Conservation (phyloP, 2,797 vertebrate genomes). For the Adelosebastes latens region DNA sequence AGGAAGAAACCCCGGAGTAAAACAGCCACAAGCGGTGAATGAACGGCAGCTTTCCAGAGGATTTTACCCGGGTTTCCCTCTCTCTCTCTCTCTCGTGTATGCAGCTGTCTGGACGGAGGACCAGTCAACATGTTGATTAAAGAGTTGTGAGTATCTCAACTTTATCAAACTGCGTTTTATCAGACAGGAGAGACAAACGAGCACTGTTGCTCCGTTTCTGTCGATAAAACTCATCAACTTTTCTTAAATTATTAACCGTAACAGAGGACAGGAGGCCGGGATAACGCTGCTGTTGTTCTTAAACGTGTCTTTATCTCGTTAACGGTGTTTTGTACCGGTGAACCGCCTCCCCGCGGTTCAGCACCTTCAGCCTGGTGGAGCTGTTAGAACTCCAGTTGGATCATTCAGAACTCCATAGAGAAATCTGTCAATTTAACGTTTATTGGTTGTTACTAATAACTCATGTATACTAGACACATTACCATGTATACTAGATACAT, state of each 20-base stretch:
- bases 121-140: slow-evolving; percentile 76
- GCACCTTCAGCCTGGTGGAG: too few species aligned
- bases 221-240: neutral
- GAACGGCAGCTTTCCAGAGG: neutral
- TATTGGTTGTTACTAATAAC: too few species aligned
- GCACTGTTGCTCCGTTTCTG: neutral
- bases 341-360: neutral
- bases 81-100: neutral
- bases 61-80: neutral
- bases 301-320: too few species aligned
- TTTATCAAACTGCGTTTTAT: neutral
- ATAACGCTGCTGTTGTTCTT: fast-evolving
- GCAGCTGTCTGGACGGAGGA: neutral
- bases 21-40: neutral
- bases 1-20: slow-evolving; percentile 63
- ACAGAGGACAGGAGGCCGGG: neutral
- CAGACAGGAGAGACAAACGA: neutral
- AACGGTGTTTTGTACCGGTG: neutral
- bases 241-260: neutral
- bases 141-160: slow-evolving; percentile 80
- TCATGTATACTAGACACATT: fast-evolving
- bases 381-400: neutral
- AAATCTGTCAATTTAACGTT: neutral
- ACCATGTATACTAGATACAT: fast-evolving
- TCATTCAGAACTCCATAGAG: neutral